These are phyloP conservation scores for Plemyria rubiginata DNA, from an alignment of 2,888 invertebrate genomes.

Conservation along the genomic window DNA sequence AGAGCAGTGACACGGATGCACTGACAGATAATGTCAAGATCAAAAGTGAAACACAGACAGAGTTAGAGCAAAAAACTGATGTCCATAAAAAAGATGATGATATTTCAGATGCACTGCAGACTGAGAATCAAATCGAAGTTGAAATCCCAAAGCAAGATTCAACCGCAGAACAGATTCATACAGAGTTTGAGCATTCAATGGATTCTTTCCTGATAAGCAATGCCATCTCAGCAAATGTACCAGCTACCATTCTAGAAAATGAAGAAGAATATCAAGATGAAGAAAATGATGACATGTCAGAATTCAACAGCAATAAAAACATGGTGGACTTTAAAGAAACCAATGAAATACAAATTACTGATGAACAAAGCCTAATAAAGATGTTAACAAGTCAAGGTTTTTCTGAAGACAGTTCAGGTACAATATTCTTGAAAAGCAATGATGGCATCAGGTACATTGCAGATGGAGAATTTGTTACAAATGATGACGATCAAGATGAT, in stretches of 20 bases:
- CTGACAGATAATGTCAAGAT: too few relatives aligned
- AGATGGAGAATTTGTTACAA: conserved; percentile 58
- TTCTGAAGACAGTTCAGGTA: conserved; percentile 64
- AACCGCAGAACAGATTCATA: conserved; percentile 31
- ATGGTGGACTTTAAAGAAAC: conserved; percentile 5
- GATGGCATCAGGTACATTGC: conserved; percentile 67
- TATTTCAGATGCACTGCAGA: not conserved
- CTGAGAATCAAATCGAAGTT: not conserved
- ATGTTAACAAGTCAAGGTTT: conserved; percentile 63
- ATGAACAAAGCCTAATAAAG: conserved; percentile 66
- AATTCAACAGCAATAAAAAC: conserved; percentile 17
- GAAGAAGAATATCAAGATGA: conserved; percentile 68
- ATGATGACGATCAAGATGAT: conserved; percentile 60
- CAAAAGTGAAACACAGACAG: not conserved
- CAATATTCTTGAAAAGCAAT: conserved; percentile 66
- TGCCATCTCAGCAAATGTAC: conserved; percentile 68
- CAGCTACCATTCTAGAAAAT: conserved; percentile 76
- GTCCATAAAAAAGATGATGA: conserved; percentile 4
- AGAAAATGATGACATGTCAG: conserved; percentile 30
- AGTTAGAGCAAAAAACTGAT: not conserved
- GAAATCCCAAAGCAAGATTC: conserved; percentile 24
- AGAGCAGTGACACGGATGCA: conserved; percentile 21
- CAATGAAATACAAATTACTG: conserved; percentile 40
- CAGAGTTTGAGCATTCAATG: conserved; percentile 63
- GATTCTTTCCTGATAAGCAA: conserved; percentile 70